Percentiles rank a stretch among this genome's conserved stretches.
Evolutionary conservation across 2,113 vertebrate genomes (phyloP).

Genomic region (Pangasianodon hypophthalmus): DNA sequence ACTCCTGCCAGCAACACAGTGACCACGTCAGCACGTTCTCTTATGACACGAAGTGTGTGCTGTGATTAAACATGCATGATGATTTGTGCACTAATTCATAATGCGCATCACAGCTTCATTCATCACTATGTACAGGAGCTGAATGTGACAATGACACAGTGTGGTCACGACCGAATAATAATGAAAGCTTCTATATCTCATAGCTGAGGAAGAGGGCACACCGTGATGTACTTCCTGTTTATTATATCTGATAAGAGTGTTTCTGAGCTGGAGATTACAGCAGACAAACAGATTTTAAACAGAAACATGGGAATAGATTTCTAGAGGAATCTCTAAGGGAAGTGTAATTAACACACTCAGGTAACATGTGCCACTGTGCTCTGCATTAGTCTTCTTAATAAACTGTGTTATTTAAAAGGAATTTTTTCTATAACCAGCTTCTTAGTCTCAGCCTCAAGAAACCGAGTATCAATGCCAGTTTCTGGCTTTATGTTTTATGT

Average conservation of each 20-base stretch:
- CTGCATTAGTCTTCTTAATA: not conserved
- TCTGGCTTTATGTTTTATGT: not conserved
- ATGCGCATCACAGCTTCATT: not conserved
- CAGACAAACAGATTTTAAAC: not conserved
- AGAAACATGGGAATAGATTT: not conserved
- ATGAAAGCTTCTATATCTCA: not conserved
- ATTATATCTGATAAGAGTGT: not conserved
- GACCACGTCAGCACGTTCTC: conserved; percentile 32
- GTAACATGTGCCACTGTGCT: not conserved
- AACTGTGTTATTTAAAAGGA: not conserved
- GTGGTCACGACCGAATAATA: not conserved
- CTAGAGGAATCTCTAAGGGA: not conserved
- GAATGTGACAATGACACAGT: not conserved
- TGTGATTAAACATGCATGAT: conserved; percentile 23
- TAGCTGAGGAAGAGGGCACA: not conserved
- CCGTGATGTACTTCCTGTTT: not conserved
- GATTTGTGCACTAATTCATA: not conserved
- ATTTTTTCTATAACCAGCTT: not conserved
- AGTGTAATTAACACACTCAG: conserved; percentile 8
- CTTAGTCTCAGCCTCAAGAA: not conserved
- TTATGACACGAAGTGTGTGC: not conserved
- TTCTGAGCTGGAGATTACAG: not conserved
- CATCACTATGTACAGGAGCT: not conserved
- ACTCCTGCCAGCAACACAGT: conserved; percentile 42
- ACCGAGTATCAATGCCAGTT: no score